Base-by-base conservation (phyloP, 2,888 invertebrate species). In the Drosophila lutescens region DNA sequence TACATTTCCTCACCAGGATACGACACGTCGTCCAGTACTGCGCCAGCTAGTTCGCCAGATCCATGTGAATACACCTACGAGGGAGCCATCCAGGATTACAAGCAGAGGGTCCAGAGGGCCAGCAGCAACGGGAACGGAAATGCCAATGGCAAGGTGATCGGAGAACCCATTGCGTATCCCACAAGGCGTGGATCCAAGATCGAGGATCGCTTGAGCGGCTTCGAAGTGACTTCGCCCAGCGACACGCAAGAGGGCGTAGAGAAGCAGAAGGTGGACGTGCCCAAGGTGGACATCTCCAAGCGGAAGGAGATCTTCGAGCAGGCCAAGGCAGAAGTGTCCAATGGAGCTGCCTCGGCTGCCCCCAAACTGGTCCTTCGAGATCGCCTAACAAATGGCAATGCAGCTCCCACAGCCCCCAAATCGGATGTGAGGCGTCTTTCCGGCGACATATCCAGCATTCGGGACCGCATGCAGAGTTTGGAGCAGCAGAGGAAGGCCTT, bases 11-110 rank as follows among this genome's bases (percentile, higher is more conserved):
- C 91, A 38, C 91, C 92, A 89, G 94, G 94, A 91, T 95, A 95
- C 92, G 95, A 95, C 88, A 95, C 95, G 40, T 94, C 94, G 78
- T 94, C 94, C 75, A 95, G 94, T 82, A 95, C 94, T 60, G 94
- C 94, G 78, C 94, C 95, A 46, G 94, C 94, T 78, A 95, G 94
- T 90, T 94, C 95, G 47, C 94, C 95, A 2, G 95, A 95, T 91
- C 94, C 94, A 36, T 94, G 96, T 86, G 96, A 97, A 91, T 97
- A 97, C 91, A 97, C 97, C 0, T 97, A 97, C 91, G 97, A 97
- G 92, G 95, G 96, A 82, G 97, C 97, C 82, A 97, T 97, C 81
- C 96, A 97, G 90, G 96, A 96, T 80, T 97, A 97, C 92, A 96
- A 97, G 82, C 95, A 96, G 56, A 94, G 96, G 79, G 96, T 95